These are phyloP conservation scores for Rhabdomys dilectus DNA, from an alignment of 2,113 vertebrate genomes.

Conservation along the genomic window DNA sequence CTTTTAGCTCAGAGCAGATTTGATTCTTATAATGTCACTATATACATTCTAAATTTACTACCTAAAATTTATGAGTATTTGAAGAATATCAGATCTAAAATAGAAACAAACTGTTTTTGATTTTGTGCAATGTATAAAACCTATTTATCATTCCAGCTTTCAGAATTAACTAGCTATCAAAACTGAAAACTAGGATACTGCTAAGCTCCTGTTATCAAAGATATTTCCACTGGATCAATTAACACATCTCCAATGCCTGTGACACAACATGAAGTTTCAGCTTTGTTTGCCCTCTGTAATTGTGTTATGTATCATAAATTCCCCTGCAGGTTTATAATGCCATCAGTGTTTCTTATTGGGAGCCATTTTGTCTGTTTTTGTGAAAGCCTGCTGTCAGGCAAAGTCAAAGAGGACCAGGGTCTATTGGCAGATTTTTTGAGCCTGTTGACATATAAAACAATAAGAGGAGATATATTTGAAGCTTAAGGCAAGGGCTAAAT, in stretches of 20 bases:
- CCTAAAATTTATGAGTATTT: background rate
- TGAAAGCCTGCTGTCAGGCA: no score
- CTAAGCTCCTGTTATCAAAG: background rate
- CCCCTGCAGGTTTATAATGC: background rate
- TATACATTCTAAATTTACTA: background rate
- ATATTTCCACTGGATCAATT: background rate
- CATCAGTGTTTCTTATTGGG: background rate
- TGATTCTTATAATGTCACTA: background rate
- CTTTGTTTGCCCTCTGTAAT: background rate
- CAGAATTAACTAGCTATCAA: background rate
- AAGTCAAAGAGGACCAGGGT: no score
- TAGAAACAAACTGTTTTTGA: background rate
- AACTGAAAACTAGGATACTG: background rate
- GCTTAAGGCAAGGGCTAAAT: no score
- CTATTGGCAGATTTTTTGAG: no score
- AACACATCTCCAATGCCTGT: background rate
- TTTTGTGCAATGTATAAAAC: constrained; percentile 20
- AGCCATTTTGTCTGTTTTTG: no score
- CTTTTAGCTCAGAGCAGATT: background rate
- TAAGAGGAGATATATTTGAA: no score
- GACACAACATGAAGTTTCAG: background rate
- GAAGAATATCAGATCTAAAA: background rate
- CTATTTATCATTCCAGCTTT: background rate
- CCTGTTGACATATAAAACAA: no score
- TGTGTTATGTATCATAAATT: background rate